Percentiles rank a stretch among this genome's conserved stretches.
phyloP scores from a whole-genome alignment of 2,113 vertebrate genomes.

The Xenus cinereus region DNA sequence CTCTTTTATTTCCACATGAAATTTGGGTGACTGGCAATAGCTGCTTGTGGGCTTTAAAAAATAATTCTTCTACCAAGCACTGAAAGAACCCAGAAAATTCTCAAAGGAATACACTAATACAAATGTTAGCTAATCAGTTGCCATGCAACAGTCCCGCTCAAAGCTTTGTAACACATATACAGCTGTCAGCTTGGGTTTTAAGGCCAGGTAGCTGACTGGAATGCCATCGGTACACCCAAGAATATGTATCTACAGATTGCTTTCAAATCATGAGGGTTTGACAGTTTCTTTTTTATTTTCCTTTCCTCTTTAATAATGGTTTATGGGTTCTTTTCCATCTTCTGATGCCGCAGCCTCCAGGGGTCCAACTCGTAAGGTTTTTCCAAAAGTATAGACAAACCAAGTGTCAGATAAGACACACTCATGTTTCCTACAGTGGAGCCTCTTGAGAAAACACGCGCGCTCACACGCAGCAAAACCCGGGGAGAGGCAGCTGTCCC shows the following conservation, averaged over 20 bases:
- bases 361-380: background rate
- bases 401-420: background rate
- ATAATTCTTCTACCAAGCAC: background rate
- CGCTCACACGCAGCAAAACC: background rate
- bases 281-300: background rate
- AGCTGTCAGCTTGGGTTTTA: background rate
- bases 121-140: background rate
- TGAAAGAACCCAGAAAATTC: background rate
- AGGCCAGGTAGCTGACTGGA: background rate
- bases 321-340: background rate
- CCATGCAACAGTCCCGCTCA: background rate
- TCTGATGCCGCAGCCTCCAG: background rate
- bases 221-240: background rate
- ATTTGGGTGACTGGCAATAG: background rate
- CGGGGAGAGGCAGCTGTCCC: background rate
- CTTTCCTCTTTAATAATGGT: background rate
- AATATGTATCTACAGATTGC: background rate
- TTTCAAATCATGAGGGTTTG: background rate
- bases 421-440: background rate
- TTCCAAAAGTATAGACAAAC: background rate
- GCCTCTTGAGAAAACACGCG: background rate
- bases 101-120: background rate
- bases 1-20: background rate
- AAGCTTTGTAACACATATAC: background rate
- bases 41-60: background rate